These are phyloP conservation scores for Meiosimyza platycephala DNA, from an alignment of 2,888 invertebrate species.

Conservation along the genomic window DNA sequence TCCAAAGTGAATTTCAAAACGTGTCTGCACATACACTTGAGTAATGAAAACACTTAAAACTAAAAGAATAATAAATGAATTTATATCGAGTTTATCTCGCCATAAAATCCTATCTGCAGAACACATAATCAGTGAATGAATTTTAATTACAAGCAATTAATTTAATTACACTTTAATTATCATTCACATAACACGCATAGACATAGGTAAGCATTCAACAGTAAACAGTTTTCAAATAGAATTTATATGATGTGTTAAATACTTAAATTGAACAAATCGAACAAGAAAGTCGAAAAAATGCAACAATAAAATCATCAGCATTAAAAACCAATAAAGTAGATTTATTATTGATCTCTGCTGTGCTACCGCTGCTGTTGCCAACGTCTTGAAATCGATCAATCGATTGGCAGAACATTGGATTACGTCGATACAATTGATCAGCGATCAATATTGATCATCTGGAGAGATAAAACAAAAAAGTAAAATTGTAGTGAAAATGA, in stretches of 20 bases:
- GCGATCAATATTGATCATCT: no score
- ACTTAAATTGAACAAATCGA: constrained; percentile 31
- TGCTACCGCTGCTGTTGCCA: constrained; percentile 7
- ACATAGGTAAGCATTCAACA: background rate
- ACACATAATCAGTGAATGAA: constrained; percentile 9
- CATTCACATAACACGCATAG: constrained; percentile 28
- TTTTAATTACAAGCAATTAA: constrained; percentile 45
- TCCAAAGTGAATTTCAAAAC: no score
- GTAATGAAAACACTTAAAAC: no score
- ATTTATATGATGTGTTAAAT: constrained; percentile 41
- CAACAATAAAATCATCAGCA: constrained; percentile 31
- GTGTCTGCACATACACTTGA: no score
- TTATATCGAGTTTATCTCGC: constrained; percentile 9
- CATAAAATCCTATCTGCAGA: constrained; percentile 16
- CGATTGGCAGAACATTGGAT: constrained; percentile 20
- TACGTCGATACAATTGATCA: no score
- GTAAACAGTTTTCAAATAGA: constrained; percentile 4
- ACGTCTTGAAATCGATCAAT: constrained; percentile 28
- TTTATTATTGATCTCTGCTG: constrained; percentile 46
- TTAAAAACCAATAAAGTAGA: constrained; percentile 55
- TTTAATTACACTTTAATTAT: constrained; percentile 44
- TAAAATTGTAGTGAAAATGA: no score
- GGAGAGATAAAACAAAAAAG: no score
- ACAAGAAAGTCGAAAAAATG: constrained; percentile 13
- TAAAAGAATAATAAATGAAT: background rate